Base-by-base conservation (phyloP, 1,140 invertebrate species). In the Spodoptera litura region DNA sequence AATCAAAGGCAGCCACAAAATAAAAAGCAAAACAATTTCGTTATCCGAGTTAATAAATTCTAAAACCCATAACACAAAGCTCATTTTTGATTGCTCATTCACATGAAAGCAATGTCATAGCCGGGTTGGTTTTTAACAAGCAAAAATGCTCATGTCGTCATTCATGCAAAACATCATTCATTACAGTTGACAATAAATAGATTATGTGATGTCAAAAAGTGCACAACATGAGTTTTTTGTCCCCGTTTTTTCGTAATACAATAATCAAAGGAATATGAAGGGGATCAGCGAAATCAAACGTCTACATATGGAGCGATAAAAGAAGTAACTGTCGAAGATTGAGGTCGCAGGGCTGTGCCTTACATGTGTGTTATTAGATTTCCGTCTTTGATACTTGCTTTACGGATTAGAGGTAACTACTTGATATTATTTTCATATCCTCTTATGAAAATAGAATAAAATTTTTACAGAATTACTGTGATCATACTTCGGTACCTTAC, bases 231-330 rank as follows among this genome's bases (percentile, higher is more conserved):
- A 86, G 83, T 83, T 89, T 92, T 64, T 88, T 89, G 84, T 31
- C 84, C 86, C 88, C 89, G 88, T 89, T 91, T 87, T 78, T 79
- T 83, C 84, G 80, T 93, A 91, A 94, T 89, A 90, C 86, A 93
- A 94, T 93, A 94, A 94, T 94, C 91, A 93, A 94, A 94, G 84
- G 87, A 90, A 94, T 90, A 91, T 88, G 91, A 93, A 44, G 89
- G 90, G 92, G 90, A 81, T 87, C 82, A 87, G 71, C 78, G 83
- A 86, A 89, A 90, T 93, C 91, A 93, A 92, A 93, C 82, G 83
- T 87, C 83, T 88, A 87, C 90, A 93, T 93, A 93, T 91, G 92
- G 86, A 85, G 87, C 92, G 89, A 90, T 92, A 91, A 92, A 91
- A 87, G 88, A 89, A 59, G 72, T 59, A 87, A 89, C 86, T 89